These are phyloP conservation scores for Tubulanus polymorphus DNA, from an alignment of 2,888 invertebrate species.

Conservation along the genomic window DNA sequence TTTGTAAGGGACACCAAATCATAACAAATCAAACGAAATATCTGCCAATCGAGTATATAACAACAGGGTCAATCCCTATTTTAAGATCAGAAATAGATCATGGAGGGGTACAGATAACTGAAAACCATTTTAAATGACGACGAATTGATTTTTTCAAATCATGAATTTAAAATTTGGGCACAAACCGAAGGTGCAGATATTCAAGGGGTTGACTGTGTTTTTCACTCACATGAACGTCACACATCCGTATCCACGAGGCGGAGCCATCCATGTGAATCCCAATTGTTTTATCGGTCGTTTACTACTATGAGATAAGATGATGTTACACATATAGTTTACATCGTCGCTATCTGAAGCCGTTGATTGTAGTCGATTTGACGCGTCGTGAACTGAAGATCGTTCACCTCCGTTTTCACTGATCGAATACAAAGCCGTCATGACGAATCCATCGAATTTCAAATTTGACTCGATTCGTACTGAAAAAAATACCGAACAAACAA, in stretches of 20 bases:
- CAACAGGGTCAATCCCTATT: too few relatives aligned
- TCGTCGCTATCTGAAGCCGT: constrained; percentile 5
- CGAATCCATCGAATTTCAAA: constrained; percentile 49
- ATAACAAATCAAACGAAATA: too few relatives aligned
- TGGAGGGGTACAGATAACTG: too few relatives aligned
- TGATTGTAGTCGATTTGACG: not conserved
- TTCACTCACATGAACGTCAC: constrained; percentile 49
- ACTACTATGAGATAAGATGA: constrained; percentile 46
- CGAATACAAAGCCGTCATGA: constrained; percentile 47
- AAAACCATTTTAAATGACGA: too few relatives aligned
- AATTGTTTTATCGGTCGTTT: constrained; percentile 37
- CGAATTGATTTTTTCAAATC: too few relatives aligned
- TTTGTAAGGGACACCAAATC: too few relatives aligned
- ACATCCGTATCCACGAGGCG: constrained; percentile 50
- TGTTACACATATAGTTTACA: constrained; percentile 46
- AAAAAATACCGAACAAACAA: too few relatives aligned
- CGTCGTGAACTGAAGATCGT: too few relatives aligned
- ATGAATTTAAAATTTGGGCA: too few relatives aligned
- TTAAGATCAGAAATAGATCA: too few relatives aligned
- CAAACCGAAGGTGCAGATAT: too few relatives aligned
- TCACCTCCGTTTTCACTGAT: constrained; percentile 15
- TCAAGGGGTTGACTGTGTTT: not conserved
- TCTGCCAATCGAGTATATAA: too few relatives aligned
- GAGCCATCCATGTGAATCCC: constrained; percentile 49
- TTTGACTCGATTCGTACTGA: constrained; percentile 46